These are phyloP conservation scores for Pachycephala philippinensis DNA, from an alignment of 2,113 vertebrate genomes.

Conservation along the genomic window DNA sequence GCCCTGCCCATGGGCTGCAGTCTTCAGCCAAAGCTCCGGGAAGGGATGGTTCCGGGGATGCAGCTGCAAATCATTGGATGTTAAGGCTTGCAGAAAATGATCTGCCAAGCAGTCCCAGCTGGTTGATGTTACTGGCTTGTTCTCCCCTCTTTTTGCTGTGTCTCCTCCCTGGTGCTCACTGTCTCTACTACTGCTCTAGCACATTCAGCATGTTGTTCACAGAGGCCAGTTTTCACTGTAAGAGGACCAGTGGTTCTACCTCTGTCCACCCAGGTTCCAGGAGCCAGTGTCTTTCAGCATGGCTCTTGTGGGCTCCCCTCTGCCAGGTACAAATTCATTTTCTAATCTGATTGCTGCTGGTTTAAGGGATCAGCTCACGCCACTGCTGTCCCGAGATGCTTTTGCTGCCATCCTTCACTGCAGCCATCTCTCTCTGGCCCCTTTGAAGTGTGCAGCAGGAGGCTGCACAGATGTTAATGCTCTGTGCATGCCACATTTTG, in stretches of 20 bases:
- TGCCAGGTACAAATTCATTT: background rate
- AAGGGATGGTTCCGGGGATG: background rate
- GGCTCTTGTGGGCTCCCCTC: background rate
- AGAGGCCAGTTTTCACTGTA: background rate
- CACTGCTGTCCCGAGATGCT: background rate
- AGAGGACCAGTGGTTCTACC: background rate
- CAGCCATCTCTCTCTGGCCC: background rate
- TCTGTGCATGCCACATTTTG: background rate
- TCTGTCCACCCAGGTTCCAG: background rate
- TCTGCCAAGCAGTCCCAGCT: background rate
- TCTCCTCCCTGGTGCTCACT: background rate
- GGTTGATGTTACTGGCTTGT: background rate
- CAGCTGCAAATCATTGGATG: background rate
- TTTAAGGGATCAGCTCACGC: background rate
- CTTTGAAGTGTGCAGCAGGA: background rate
- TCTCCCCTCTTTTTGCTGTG: background rate
- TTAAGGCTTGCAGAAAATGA: background rate
- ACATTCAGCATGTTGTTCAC: rapidly evolving
- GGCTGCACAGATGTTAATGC: background rate
- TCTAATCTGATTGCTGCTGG: rapidly evolving
- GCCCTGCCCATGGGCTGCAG: background rate
- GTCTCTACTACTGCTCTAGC: background rate
- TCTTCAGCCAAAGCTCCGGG: background rate
- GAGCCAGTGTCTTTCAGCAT: background rate
- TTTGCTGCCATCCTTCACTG: background rate